Base-by-base conservation (phyloP, 2,797 vertebrate species). In the Cossypha polioptera region DNA sequence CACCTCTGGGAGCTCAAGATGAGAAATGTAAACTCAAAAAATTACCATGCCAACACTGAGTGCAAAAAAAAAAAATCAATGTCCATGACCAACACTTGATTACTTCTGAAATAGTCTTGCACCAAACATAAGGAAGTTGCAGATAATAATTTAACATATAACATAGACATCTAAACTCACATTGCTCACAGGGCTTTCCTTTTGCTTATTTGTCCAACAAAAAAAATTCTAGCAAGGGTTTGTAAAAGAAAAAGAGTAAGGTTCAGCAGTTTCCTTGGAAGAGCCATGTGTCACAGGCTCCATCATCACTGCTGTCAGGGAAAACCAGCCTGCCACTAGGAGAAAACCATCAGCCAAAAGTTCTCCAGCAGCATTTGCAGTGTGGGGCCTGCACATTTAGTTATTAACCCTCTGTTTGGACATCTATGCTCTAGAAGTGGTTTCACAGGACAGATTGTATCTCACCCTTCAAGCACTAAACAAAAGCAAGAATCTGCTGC, bases 221-320 rank as follows among this genome's bases (percentile, higher is more conserved):
- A 43, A 35, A 75, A 8, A 7, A 63, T 5, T 62, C 76, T 74
- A 92, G 91, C 61, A 86, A 80, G 74, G 43, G 63, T 65, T 58
- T 87, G 55, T 42, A 74, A 62, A 88, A 86, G 50, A 68, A 42
- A 42, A 88, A 42, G 36, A 55, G 47, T 15, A 40, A 67, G 15
- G 33, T 18, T 28, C 25, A 33, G 48, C 42, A 13, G 40, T 36
- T 74, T 2, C 65, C 53, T 10, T 48, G 79, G 42, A 63, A 76
- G 0, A 45, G 35, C 61, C 28, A 5, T 0, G 9, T 7, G 6
- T 13, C 50, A 42, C 19, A 40, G 8, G 45, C n/a, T 42, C 42
- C 42, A 42, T 19, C 42, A 42, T 10, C 42, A 18, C 42, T 42
- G 42, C 40, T 40, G 40, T 42, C 40, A 42, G 40, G 42, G 42